Conservation (phyloP, 53 echinoderm and acorn worm genomes). For the Crossaster papposus region DNA sequence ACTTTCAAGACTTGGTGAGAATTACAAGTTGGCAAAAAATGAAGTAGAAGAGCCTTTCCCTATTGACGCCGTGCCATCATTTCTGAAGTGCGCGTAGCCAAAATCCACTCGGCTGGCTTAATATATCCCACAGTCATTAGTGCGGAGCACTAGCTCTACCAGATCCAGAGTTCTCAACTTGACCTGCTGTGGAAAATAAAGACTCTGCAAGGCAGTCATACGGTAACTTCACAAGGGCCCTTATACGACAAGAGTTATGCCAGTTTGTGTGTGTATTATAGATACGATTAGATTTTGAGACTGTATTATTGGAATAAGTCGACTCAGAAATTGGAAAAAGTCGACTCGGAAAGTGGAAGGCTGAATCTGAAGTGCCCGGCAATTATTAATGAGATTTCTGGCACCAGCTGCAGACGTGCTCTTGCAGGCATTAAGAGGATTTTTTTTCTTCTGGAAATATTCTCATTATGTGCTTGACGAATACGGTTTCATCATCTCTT, state of each 20-base stretch:
- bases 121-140: slow-evolving; percentile 27
- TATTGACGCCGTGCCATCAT: background rate
- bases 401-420: slow-evolving; percentile 26
- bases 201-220: slow-evolving; percentile 13
- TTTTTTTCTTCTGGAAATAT: slow-evolving; percentile 3
- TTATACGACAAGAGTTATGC: background rate
- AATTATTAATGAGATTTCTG: slow-evolving; percentile 40
- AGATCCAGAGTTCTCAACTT: background rate
- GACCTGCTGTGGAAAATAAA: slow-evolving; percentile 27
- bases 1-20: background rate
- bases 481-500: background rate
- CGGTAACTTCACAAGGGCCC: background rate
- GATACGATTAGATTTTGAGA: background rate
- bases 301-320: background rate
- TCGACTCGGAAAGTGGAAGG: background rate
- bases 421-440: background rate
- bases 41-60: background rate
- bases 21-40: background rate
- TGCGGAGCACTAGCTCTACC: slow-evolving; percentile 10
- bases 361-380: background rate
- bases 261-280: background rate
- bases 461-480: background rate
- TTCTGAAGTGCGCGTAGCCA: slow-evolving; percentile 5
- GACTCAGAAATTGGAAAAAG: background rate
- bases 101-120: background rate